These are phyloP conservation scores for Phoeniculus purpureus DNA, from an alignment of 2,797 vertebrate genomes.

Conservation along the genomic window DNA sequence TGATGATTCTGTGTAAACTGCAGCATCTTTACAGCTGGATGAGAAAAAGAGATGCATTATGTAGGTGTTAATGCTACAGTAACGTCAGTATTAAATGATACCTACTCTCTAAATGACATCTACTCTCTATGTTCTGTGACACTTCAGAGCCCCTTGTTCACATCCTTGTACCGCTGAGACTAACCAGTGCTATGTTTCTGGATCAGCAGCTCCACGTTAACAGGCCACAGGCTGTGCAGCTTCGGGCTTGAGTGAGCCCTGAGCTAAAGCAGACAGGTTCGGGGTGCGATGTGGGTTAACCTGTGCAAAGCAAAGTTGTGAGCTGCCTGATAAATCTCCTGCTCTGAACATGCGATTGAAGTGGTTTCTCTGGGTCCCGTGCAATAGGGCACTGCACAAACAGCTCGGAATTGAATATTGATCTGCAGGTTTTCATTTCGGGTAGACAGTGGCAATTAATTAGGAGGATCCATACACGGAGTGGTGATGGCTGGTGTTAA, in stretches of 20 bases:
- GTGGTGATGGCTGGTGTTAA: neutral
- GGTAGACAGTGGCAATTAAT: neutral
- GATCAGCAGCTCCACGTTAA: fast-evolving
- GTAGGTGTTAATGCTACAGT: neutral
- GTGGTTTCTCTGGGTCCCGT: fast-evolving
- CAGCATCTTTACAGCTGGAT: neutral
- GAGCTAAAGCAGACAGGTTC: neutral
- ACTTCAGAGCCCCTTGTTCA: neutral
- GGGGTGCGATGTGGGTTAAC: neutral
- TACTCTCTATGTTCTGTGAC: fast-evolving
- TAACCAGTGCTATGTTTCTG: neutral
- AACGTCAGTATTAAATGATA: neutral
- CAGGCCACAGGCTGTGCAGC: fast-evolving
- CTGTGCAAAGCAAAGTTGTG: neutral
- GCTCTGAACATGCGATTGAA: neutral
- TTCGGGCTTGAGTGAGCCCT: fast-evolving
- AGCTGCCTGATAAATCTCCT: neutral
- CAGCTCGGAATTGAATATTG: neutral
- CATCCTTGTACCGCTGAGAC: neutral
- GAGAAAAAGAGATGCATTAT: neutral
- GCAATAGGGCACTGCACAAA: fast-evolving
- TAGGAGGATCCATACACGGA: fast-evolving
- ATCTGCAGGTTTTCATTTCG: neutral
- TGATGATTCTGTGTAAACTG: neutral
- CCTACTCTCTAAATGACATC: no score